Percentiles rank a stretch among this genome's conserved stretches.
These are phyloP conservation scores for Archivesica marissinica DNA, from an alignment of 1,140 invertebrate genomes.

Conservation along the genomic window DNA sequence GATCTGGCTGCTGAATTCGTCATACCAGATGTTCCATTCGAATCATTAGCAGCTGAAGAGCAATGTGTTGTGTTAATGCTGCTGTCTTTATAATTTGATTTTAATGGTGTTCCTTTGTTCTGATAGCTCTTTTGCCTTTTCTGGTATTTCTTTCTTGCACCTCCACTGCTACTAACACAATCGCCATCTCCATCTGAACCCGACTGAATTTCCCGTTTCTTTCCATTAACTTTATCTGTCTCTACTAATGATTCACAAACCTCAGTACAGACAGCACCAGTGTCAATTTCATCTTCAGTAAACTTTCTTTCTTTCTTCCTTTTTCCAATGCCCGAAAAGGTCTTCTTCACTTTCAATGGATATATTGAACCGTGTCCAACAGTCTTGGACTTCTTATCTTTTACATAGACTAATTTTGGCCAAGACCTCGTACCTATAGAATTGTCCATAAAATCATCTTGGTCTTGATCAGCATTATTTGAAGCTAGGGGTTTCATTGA, in stretches of 20 bases:
- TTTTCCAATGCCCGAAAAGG: background rate
- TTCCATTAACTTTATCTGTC: background rate
- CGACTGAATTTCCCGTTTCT: background rate
- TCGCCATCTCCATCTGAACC: background rate
- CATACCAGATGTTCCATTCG: background rate
- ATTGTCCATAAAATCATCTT: background rate
- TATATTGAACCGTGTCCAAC: background rate
- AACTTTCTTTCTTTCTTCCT: background rate
- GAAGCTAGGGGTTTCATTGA: background rate
- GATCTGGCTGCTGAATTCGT: background rate
- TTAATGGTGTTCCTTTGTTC: background rate
- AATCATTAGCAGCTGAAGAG: background rate
- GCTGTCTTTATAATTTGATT: background rate
- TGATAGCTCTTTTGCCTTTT: background rate
- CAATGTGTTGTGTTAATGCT: background rate
- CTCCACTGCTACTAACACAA: background rate
- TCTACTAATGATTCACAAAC: background rate
- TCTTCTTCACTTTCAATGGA: conserved; percentile 34
- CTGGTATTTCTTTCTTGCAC: background rate
- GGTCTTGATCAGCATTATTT: background rate
- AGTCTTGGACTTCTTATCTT: background rate
- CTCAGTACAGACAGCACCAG: background rate
- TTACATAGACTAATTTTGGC: conserved; percentile 13
- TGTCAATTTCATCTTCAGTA: background rate
- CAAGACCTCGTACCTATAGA: too few relatives aligned